Evolutionary conservation across 2,888 invertebrate species (phyloP).

Genomic region (Patella caerulea): DNA sequence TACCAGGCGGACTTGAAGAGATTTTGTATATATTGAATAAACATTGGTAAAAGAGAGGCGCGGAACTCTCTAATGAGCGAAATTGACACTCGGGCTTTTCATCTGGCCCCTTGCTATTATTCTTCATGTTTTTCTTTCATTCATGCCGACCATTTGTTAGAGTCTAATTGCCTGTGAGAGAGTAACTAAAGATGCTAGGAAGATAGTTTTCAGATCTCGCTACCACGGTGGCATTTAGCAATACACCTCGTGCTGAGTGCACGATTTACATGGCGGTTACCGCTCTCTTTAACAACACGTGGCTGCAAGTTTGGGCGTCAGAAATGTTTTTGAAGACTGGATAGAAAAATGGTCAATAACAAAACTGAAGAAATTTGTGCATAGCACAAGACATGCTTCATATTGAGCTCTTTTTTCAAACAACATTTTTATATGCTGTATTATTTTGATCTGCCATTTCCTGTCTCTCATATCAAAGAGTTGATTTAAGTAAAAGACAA

Average conservation of each 20-base stretch:
- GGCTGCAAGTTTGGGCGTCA: too few relatives aligned
- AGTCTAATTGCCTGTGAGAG: constrained; percentile 6
- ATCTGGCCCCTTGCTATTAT: constrained; percentile 13
- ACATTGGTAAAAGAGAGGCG: neutral
- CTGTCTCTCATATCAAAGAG: too few relatives aligned
- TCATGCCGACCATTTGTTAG: constrained; percentile 7
- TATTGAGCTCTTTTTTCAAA: too few relatives aligned
- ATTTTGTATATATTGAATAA: constrained; percentile 7
- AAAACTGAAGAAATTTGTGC: too few relatives aligned
- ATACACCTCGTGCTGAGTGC: constrained; percentile 2
- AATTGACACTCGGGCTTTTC: constrained; percentile 9
- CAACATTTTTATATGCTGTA: too few relatives aligned
- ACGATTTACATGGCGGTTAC: neutral
- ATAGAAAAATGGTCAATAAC: too few relatives aligned
- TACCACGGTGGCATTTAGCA: neutral
- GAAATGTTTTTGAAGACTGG: too few relatives aligned
- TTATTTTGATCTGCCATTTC: too few relatives aligned
- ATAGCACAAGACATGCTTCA: too few relatives aligned
- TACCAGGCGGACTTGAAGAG: constrained; percentile 3
- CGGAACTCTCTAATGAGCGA: constrained; percentile 9
- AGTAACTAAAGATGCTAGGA: constrained; percentile 7
- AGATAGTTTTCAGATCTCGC: neutral
- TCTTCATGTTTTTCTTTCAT: constrained; percentile 5
- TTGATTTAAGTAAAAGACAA: too few relatives aligned
- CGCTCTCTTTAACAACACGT: neutral